phyloP scores from a whole-genome alignment of 2,113 vertebrate genomes.

The Eleginops maclovinus region DNA sequence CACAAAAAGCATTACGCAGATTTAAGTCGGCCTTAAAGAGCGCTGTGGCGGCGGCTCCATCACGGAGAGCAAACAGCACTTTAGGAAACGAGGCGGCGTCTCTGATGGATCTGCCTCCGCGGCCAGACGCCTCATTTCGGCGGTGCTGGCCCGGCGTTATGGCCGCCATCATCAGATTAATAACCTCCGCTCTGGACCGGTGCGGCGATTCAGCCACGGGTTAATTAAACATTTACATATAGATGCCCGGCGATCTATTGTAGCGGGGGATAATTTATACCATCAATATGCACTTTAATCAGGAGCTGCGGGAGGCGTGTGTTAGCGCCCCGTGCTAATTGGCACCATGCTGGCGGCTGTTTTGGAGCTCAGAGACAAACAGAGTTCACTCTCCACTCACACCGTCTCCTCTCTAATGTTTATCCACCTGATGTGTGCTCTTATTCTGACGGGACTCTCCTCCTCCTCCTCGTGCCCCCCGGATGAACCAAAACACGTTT shows the following conservation, averaged over 20 bases:
- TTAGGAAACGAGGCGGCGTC: conserved; percentile 61
- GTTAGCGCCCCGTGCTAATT: conserved; percentile 97
- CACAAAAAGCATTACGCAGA: conserved; percentile 11
- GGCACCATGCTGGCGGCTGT: conserved; percentile 96
- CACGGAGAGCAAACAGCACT: conserved; percentile 75
- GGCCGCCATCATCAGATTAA: conserved; percentile 86
- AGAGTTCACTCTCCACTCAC: conserved; percentile 62
- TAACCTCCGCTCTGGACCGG: conserved; percentile 86
- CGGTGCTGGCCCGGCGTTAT: conserved; percentile 62
- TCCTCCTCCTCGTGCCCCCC: conserved; percentile 50
- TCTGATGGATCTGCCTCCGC: conserved; percentile 74
- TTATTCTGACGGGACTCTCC: conserved; percentile 42
- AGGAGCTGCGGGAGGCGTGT: conserved; percentile 89
- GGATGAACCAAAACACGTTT: conserved; percentile 61
- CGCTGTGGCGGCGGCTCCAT: conserved; percentile 25
- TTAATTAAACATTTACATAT: conserved; percentile 99
- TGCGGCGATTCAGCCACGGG: conserved; percentile 90
- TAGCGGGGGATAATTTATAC: conserved; percentile 86
- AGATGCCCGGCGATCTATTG: conserved; percentile 93
- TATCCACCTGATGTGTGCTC: conserved; percentile 15
- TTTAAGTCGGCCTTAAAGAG: not conserved
- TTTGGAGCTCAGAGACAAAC: conserved; percentile 82
- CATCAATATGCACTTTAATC: conserved; percentile 93
- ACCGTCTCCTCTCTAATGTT: conserved; percentile 47
- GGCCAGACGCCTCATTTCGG: conserved; percentile 53